Percentiles rank a stretch among this genome's conserved stretches.
phyloP scores from a whole-genome alignment of 2,888 invertebrate species.

The Scaptomyza polygonia region DNA sequence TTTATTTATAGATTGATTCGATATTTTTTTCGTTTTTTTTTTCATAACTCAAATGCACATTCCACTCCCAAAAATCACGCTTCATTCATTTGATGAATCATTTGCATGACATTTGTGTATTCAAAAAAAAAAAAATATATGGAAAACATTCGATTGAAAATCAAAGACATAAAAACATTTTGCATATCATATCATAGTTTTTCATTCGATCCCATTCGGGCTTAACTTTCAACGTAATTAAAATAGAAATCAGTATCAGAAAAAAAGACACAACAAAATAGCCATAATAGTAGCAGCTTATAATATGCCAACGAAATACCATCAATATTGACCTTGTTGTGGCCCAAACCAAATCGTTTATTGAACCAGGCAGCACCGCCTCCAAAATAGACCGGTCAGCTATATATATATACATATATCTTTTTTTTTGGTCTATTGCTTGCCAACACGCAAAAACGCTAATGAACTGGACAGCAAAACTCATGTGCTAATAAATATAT shows the following conservation, averaged over 20 bases:
- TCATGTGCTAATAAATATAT: constrained; percentile 8
- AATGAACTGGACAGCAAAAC: constrained; percentile 29
- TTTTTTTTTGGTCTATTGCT: constrained; percentile 6
- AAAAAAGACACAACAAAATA: constrained; percentile 8
- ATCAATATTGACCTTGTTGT: constrained; percentile 68
- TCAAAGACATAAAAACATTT: constrained; percentile 20
- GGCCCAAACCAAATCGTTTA: constrained; percentile 58
- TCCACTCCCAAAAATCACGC: constrained; percentile 19
- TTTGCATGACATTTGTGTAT: constrained; percentile 73
- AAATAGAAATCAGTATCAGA: constrained; percentile 48
- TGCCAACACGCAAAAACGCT: constrained; percentile 27
- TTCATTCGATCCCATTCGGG: constrained; percentile 12
- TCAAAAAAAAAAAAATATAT: constrained; percentile 6
- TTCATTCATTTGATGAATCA: constrained; percentile 59
- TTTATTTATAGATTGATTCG: constrained; percentile 1
- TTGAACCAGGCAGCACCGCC: constrained; percentile 66
- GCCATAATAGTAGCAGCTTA: neutral
- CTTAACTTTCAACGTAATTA: constrained; percentile 69
- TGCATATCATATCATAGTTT: constrained; percentile 3
- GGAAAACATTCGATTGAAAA: constrained; percentile 27
- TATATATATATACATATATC: too few species aligned
- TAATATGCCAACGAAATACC: constrained; percentile 19
- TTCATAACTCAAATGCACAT: constrained; percentile 15
- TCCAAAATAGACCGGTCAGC: constrained; percentile 13
- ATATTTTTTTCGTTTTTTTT: constrained; percentile 11